phyloP scores from a whole-genome alignment of 2,113 vertebrate species.

The Pseudorectes ferrugineus region DNA sequence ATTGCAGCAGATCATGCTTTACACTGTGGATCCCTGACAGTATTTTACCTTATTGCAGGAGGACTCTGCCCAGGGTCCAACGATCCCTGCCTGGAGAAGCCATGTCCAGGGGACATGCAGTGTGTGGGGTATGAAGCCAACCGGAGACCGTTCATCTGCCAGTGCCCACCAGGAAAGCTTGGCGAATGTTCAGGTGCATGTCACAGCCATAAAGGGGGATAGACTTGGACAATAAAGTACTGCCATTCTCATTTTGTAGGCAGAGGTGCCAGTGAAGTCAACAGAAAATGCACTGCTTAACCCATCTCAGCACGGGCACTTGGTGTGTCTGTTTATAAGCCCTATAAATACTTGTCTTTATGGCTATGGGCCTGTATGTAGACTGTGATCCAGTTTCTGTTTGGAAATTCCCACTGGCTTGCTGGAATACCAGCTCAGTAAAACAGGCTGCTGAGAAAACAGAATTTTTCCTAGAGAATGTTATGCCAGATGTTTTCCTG shows the following conservation, averaged over 20 bases:
- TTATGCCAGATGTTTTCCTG: slow-evolving; percentile 15
- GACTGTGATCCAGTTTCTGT: not conserved
- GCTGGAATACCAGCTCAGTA: not conserved
- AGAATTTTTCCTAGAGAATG: not conserved
- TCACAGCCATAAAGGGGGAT: not conserved
- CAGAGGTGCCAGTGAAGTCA: not conserved
- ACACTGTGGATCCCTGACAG: not conserved
- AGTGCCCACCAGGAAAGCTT: slow-evolving; percentile 93
- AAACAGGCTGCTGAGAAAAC: not conserved
- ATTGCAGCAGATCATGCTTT: too few species aligned
- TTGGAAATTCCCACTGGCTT: not conserved
- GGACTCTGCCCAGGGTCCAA: slow-evolving; percentile 82
- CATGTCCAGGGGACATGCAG: slow-evolving; percentile 93
- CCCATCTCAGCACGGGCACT: not conserved
- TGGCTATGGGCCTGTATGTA: not conserved
- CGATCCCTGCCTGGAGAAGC: slow-evolving; percentile 87
- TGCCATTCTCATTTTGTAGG: not conserved
- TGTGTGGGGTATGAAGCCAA: slow-evolving; percentile 85
- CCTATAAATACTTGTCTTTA: not conserved
- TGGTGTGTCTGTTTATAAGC: not conserved
- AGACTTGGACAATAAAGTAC: not conserved
- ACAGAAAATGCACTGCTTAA: not conserved
- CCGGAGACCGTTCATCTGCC: slow-evolving; percentile 86
- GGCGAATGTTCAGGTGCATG: slow-evolving; percentile 91
- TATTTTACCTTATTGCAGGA: slow-evolving; percentile 71